Base-by-base conservation (phyloP, 2,797 vertebrate genomes). In the Phrynocephalus vlangalii region DNA sequence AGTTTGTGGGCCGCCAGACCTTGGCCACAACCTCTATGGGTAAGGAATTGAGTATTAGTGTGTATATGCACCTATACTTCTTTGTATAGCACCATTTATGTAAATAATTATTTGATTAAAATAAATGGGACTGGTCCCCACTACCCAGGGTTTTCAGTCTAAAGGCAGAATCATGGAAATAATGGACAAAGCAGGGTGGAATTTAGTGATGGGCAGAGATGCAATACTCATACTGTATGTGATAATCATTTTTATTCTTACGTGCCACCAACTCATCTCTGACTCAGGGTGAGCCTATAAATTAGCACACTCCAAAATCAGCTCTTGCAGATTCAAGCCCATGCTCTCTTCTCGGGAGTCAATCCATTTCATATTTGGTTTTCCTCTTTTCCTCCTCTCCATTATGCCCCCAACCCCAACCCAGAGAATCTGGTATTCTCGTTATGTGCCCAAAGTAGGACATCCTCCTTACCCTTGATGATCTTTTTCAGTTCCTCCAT, bases 11-110 rank as follows among this genome's bases (percentile, higher is more conserved):
- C 22, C 97, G 98, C 91, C 98, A 98, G 94, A 98, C 98, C 67
- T 94, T 98, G 94, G 98, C 98, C 85, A 98, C 98, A 87, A 98
- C 98, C 18, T 98, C 98, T 0, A 97, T 98, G 97, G 98, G 98
- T 98, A 95, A 98, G 98, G 84, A 92, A 2, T 66, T 82, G 10
- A 52, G 3, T 38, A 28, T 2, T 10, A 20, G 11, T 10, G 10
- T 5, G 10, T 86, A 1, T 80, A 38, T 63, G 26, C 22, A n/a
- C 80, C 16, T 60, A 72, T n/a, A 63, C 28, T 26, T 67, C 66
- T 85, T 85, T 6, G 28, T 66, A 48, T 66, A 28, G 30, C 13
- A 38, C 15, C 10, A 77, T 67, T 3, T 76, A n/a, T 84, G 56
- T 76, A 3, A 18, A 63, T 44, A 33, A 22, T 48, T 20, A 18